Base-by-base conservation (phyloP, 2,888 invertebrate genomes). In the Zhuqinia jingwanae region DNA sequence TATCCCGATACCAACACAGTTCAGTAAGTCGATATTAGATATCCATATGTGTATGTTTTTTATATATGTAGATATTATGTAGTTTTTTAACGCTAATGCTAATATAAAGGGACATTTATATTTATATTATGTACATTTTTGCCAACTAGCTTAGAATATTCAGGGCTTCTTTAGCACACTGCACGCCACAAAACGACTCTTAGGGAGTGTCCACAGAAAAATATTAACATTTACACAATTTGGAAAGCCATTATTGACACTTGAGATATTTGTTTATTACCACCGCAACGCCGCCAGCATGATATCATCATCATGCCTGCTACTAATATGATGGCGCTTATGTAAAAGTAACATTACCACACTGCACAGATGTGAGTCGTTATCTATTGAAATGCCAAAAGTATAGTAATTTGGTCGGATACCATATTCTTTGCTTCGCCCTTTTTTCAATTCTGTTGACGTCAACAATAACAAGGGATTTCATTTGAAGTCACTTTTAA, bases 151-250 rank as follows among this genome's bases (percentile, higher is more conserved):
- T n/a, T n/a, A n/a, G n/a, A n/a, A n/a, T n/a, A n/a, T n/a, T n/a
- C n/a, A n/a, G n/a, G n/a, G n/a, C n/a, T n/a, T n/a, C n/a, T n/a
- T n/a, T n/a, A n/a, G n/a, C n/a, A n/a, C n/a, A n/a, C n/a, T n/a
- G n/a, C n/a, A n/a, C n/a, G n/a, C 15, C 27, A 50, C 25, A 50
- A 50, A 70, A 27, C 50, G 47, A 70, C 13, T 53, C 22, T 22
- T 1, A 79, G 65, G 79, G 79, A 79, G 79, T 79, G 79, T 53
- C 79, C 65, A 17, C 47, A 36, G 45, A 8, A 65, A 78, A 78
- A 68, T 70, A 80, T 80, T 70, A 53, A 56, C 56, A 27, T 53
- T 42, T 36, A 50, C 50, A 63, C 27, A 22, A 65, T 42, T 70
- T 53, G 8, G 20, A 56, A 53, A 56, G 42, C 42, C 42, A 65